Conservation (phyloP, 2,888 invertebrate species). For the Melieria crassipennis region DNA sequence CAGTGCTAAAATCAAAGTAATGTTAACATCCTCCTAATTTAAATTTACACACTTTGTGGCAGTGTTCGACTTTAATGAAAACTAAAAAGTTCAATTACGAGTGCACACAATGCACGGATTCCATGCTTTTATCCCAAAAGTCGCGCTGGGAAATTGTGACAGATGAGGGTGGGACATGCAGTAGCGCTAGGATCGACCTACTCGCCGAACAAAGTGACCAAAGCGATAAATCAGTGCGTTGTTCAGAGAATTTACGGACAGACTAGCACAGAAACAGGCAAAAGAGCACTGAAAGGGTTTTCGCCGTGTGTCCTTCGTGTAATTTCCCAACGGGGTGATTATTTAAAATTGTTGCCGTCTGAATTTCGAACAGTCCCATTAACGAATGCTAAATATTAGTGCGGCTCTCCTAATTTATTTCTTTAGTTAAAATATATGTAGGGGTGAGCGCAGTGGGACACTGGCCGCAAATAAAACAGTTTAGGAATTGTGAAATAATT, state of each 20-base stretch:
- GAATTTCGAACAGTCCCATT: slow-evolving; percentile 41
- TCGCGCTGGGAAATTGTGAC: slow-evolving; percentile 52
- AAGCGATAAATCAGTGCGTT: slow-evolving; percentile 61
- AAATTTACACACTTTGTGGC: slow-evolving; percentile 37
- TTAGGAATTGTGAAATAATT: too few relatives aligned
- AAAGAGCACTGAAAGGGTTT: slow-evolving; percentile 41
- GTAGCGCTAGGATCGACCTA: slow-evolving; percentile 27
- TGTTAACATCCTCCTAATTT: slow-evolving; percentile 42
- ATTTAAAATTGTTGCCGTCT: slow-evolving; percentile 56
- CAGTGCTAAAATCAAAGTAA: slow-evolving; percentile 21
- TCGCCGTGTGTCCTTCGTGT: slow-evolving; percentile 37
- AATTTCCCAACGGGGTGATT: slow-evolving; percentile 64
- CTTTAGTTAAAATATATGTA: not conserved
- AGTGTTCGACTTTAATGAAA: slow-evolving; percentile 49
- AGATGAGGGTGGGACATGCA: slow-evolving; percentile 53
- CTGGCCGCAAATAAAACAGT: too few relatives aligned
- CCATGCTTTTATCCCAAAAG: slow-evolving; percentile 43
- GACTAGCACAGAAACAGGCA: too few relatives aligned
- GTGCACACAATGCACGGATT: not conserved
- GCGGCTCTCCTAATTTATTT: slow-evolving; percentile 33
- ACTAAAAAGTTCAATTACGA: slow-evolving; percentile 60
- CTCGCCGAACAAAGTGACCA: slow-evolving; percentile 55
- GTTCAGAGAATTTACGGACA: slow-evolving; percentile 36
- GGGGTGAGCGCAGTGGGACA: too few relatives aligned
- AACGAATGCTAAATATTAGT: slow-evolving; percentile 39